A percentile compares a stretch with the other conserved stretches of the same genome.
Conservation (phyloP, 2,888 invertebrate species). For the Amiota minor region DNA sequence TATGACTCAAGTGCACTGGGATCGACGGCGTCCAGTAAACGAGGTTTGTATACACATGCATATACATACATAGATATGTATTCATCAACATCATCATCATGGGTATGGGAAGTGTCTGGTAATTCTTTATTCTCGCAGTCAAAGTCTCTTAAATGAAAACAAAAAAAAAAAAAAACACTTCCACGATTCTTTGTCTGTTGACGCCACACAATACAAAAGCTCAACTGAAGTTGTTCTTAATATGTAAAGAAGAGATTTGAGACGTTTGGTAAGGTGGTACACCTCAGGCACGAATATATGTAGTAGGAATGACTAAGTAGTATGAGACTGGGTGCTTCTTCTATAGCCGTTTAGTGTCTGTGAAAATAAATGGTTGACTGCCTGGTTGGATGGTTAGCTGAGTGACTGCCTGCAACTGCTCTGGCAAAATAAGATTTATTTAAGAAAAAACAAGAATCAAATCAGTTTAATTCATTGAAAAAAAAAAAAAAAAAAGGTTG, state of each 20-base stretch:
- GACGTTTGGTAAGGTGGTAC: no score
- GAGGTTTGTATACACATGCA: neutral
- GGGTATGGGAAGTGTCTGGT: slow-evolving; percentile 39
- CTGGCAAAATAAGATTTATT: no score
- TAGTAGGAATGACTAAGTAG: neutral
- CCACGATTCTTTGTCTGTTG: slow-evolving; percentile 34
- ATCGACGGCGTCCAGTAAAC: slow-evolving; percentile 15
- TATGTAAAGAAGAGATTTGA: neutral
- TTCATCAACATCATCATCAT: slow-evolving; percentile 8
- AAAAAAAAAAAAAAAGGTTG: no score
- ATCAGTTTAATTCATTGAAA: no score
- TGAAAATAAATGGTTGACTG: neutral
- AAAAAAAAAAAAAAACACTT: slow-evolving; percentile 16
- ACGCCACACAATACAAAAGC: slow-evolving; percentile 10
- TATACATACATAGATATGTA: no score
- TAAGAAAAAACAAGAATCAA: no score
- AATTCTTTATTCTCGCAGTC: slow-evolving; percentile 35
- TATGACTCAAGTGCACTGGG: slow-evolving; percentile 58
- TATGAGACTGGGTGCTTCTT: neutral
- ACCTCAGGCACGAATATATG: neutral
- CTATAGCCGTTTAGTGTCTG: neutral
- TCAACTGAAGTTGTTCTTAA: neutral
- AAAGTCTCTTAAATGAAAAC: slow-evolving; percentile 1
- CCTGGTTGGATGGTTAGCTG: no score
- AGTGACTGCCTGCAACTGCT: no score